These are phyloP conservation scores for Drosophila baimaii DNA, from an alignment of 1,140 invertebrate species.

Conservation along the genomic window DNA sequence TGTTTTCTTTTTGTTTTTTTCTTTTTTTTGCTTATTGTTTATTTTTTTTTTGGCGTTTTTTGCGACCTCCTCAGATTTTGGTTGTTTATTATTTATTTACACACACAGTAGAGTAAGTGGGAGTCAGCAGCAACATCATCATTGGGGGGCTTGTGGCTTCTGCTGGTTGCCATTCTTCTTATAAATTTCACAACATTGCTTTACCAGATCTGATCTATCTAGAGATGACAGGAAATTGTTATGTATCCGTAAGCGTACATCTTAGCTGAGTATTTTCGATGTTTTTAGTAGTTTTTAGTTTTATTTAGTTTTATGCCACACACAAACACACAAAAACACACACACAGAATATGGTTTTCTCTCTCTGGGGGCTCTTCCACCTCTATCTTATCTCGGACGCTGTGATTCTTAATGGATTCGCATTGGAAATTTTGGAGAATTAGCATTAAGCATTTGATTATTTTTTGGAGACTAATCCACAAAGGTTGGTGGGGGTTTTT, in stretches of 20 bases:
- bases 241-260: background rate
- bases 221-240: slow-evolving; percentile 8
- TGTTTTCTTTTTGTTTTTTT: background rate
- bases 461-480: slow-evolving; percentile 18
- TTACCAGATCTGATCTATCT: background rate
- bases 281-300: slow-evolving; percentile 4
- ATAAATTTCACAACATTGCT: slow-evolving; percentile 15
- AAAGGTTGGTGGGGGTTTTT: background rate
- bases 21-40: background rate
- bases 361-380: slow-evolving; percentile 1
- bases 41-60: slow-evolving; percentile 15
- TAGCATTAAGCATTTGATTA: slow-evolving; percentile 16
- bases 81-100: slow-evolving; percentile 16
- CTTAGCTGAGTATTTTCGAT: background rate
- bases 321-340: background rate
- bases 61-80: slow-evolving; percentile 14
- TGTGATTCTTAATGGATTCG: slow-evolving; percentile 16
- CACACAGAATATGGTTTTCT: slow-evolving; percentile 1
- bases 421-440: slow-evolving; percentile 17
- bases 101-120: slow-evolving; percentile 19
- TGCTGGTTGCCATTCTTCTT: slow-evolving; percentile 6
- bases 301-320: slow-evolving; percentile 6
- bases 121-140: background rate
- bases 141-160: background rate
- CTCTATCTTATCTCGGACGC: slow-evolving; percentile 1